Evolutionary conservation across 2,113 vertebrate species (phyloP).

Genomic region (Synchiropus splendidus): DNA sequence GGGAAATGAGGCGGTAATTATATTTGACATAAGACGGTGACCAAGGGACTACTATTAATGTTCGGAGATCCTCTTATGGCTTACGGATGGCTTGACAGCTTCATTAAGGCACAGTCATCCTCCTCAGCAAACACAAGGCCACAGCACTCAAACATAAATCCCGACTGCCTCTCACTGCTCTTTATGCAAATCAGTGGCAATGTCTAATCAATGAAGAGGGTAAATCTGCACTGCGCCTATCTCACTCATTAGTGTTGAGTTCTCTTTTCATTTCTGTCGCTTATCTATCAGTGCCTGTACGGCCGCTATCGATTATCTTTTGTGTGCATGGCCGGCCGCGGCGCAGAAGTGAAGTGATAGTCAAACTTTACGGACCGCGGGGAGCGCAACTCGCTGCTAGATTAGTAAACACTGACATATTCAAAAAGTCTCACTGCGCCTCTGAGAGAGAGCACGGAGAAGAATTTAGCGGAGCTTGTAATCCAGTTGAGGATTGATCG

Average conservation of each 20-base stretch:
- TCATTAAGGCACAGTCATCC: conserved; percentile 54
- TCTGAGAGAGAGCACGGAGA: conserved; percentile 1
- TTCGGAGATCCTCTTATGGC: conserved; percentile 51
- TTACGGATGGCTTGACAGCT: conserved; percentile 53
- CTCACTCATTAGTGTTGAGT: conserved; percentile 43
- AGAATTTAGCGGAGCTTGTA: conserved; percentile 4
- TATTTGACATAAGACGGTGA: conserved; percentile 53
- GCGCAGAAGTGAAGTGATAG: conserved; percentile 3
- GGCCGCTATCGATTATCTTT: conserved; percentile 37
- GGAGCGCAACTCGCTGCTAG: not conserved
- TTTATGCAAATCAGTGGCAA: conserved; percentile 9
- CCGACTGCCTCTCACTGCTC: conserved; percentile 28
- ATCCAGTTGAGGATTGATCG: conserved; percentile 20
- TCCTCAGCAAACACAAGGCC: conserved; percentile 38
- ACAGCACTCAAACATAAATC: conserved; percentile 57
- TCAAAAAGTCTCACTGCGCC: conserved; percentile 1
- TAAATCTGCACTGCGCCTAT: conserved; percentile 27
- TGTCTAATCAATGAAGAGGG: conserved; percentile 39
- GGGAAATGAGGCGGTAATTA: conserved; percentile 61
- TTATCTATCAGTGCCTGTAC: conserved; percentile 56
- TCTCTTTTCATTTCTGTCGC: conserved; percentile 53
- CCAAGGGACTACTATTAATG: conserved; percentile 42
- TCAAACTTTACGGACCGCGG: conserved; percentile 2
- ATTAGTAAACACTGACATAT: conserved; percentile 2
- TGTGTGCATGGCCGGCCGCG: conserved; percentile 24